These are phyloP conservation scores for Phylloscopus trochilus DNA, from an alignment of 2,113 vertebrate species.

Conservation along the genomic window DNA sequence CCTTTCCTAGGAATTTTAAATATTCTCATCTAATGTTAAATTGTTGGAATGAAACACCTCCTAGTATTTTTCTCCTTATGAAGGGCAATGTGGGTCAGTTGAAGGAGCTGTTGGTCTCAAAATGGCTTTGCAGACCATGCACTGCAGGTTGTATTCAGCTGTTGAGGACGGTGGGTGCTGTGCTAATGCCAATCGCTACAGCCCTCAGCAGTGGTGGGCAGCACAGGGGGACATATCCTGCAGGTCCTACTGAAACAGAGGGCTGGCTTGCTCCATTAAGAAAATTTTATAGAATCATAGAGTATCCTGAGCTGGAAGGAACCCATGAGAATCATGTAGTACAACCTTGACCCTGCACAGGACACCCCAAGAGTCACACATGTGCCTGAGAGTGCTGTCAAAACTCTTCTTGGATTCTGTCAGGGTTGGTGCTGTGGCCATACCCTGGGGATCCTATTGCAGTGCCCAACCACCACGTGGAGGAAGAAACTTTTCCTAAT, in stretches of 20 bases:
- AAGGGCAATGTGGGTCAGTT: background rate
- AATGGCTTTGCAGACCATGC: background rate
- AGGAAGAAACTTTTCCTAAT: too few relatives aligned
- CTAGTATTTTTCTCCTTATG: background rate
- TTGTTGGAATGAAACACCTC: background rate
- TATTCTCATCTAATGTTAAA: background rate
- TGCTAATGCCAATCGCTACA: background rate
- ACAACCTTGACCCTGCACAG: too few relatives aligned
- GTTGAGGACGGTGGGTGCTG: background rate
- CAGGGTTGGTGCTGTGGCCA: too few relatives aligned
- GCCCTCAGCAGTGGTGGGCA: background rate
- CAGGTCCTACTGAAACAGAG: background rate
- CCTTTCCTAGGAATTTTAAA: conserved; percentile 14
- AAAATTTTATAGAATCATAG: background rate
- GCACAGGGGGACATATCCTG: rapidly evolving
- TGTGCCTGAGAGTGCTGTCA: background rate
- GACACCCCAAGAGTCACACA: background rate
- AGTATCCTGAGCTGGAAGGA: background rate
- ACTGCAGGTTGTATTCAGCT: rapidly evolving
- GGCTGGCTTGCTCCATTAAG: background rate
- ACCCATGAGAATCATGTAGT: background rate
- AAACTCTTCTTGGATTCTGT: background rate
- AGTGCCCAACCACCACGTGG: background rate
- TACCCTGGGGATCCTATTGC: background rate
- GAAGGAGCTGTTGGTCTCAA: background rate